Base-by-base conservation (phyloP, 2,113 vertebrate species). In the Takifugu flavidus region DNA sequence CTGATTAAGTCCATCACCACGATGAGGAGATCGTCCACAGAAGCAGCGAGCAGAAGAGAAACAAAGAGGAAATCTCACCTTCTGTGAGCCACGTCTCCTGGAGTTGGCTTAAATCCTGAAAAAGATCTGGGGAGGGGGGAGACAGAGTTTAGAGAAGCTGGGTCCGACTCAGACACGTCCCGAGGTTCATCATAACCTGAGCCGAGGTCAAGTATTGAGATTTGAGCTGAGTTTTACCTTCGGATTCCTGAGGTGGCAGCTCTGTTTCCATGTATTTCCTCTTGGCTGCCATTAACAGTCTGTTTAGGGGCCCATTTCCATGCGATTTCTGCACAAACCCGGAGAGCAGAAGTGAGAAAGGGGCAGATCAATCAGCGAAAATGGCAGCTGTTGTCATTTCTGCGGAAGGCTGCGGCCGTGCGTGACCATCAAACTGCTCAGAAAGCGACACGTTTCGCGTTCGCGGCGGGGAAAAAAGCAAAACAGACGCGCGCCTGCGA, bases 1-100 rank as follows among this genome's bases (percentile, higher is more conserved):
- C 34, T 1, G 44, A 11, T 15, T 15, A 13, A 13, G 10, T 20
- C 20, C 20, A 20, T 20, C 20, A 20, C 20, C 56, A 28, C 46
- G 49, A 59, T 13, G 11, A 2, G 39, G 49, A 44, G 57, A 65
- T 31, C 55, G 49, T 49, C 43, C 49, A 34, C 28, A 31, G n/a
- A 59, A 61, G n/a, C 45, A 47, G 2, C 13, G 3, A n/a, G 13
- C 5, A 52, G 10, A 72, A 49, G 28, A 20, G 6, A 52, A 12
- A 82, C 27, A 31, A 63, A 26, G 13, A 34, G 62, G 56, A 72
- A 58, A 71, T 50, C 94, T 87, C 88, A 99, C 97, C 97, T 97
- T 99, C 97, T 6, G 93, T 90, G 64, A 98, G 93, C 97, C 97
- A 99, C 13, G 96, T 93, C 91, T 98, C 96, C 81, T 98, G 97